phyloP scores from a whole-genome alignment of 2,797 vertebrate genomes.

The Enteromius anoplus region DNA sequence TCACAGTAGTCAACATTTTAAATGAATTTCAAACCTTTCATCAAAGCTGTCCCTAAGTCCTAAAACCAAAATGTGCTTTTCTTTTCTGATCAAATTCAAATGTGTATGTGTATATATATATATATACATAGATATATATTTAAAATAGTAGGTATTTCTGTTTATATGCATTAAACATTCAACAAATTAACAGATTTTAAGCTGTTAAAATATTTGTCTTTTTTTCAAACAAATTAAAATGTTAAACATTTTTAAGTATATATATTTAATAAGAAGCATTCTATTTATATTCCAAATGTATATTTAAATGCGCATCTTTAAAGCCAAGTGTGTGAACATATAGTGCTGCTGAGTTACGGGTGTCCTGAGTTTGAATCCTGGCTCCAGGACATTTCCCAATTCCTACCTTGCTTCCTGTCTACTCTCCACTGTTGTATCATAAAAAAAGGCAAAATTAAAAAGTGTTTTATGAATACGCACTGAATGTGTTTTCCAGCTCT shows the following conservation, averaged over 20 bases:
- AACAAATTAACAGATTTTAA: not conserved
- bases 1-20: too few relatives aligned
- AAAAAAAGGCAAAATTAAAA: not conserved
- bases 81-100: too few relatives aligned
- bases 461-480: constrained; percentile 65
- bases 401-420: not conserved
- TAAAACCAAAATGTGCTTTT: too few relatives aligned
- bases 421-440: not conserved
- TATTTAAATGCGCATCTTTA: not conserved
- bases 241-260: not conserved
- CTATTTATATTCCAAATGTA: not conserved
- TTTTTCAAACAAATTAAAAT: not conserved
- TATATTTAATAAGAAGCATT: not conserved
- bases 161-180: not conserved
- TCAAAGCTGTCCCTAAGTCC: too few relatives aligned
- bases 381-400: too few relatives aligned
- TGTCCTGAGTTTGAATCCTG: too few relatives aligned
- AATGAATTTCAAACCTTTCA: too few relatives aligned
- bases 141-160: not conserved
- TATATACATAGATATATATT: too few relatives aligned
- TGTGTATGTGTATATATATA: too few relatives aligned
- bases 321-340: not conserved
- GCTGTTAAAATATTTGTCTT: not conserved
- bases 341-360: not conserved
- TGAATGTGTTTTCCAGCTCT: constrained; percentile 82